Evolutionary conservation across 2,888 invertebrate species (phyloP), one percentile per base, ranked within the genome.

Genomic region (Ypsolopha scabrella): DNA sequence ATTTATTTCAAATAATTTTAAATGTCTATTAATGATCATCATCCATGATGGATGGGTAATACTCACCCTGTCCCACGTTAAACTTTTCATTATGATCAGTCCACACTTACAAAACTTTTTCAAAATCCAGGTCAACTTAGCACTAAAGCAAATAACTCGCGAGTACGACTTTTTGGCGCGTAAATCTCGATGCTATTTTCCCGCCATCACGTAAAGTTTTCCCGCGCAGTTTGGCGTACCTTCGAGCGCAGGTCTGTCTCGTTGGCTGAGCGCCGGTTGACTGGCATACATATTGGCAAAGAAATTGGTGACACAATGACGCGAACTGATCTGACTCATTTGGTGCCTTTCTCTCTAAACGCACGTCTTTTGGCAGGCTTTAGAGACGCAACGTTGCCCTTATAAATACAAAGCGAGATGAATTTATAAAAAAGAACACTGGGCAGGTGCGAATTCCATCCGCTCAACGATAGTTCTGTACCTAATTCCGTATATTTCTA

Each of bases 141-240:
- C 24, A 24, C 24, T 24, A 4, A 24, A 24, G 24, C 4, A 3
- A 24, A 4, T 24, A 24, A 24, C 24, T 24, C 24, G 24, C 24
- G 24, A 24, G 24, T 24, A 24, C 24, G 24, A 24, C 24, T 24
- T 24, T 24, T 24, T 24, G 24, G 24, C 24, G 24, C 24, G 24
- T 2, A 24, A 24, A 24, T 24, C 24, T 35, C 39, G 36, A 44
- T 52, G 11, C 39, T 51, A 52, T 41, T 49, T 51, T 76, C 74
- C 72, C 79, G 77, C 73, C 80, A 80, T 78, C 55, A 53, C 71
- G 72, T 63, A 70, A 81, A 81, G 69, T 78, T 81, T 68, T 70
- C 65, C 68, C 81, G 80, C 77, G 72, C 58, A n/a, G 58, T 58
- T 65, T 65, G 64, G 56, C 33, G 57, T 50, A n/a, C 34, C 11